Evolutionary conservation across 2,888 invertebrate species (phyloP), one percentile per base, ranked within the genome.

Genomic region (Amphipyra berbera): DNA sequence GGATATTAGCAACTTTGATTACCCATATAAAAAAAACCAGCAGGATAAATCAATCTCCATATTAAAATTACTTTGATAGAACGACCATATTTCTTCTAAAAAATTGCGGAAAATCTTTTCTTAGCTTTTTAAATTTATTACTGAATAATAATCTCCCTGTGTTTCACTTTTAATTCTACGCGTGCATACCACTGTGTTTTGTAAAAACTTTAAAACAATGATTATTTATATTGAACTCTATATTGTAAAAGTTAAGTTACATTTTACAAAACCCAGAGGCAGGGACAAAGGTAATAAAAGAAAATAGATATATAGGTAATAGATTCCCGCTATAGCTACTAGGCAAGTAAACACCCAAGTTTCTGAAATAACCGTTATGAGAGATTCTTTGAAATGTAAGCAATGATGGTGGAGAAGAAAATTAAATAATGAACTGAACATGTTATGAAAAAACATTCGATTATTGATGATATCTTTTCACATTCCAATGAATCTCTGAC

Each of bases 291-390:
- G 90, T 90, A 87, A 87, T 63, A 88, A 88, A 88, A 87, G 84
- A 82, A 88, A 85, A 85, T 85, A 90, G 81, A 89, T 85, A 86
- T 85, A 86, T 79, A 88, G 85, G 84, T 87, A 77, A 73, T 75
- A 88, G 87, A 86, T 93, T 88, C 72, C 86, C 94, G 95, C 95
- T 93, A 94, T 94, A 95, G 94, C 94, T 95, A 94, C 94, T 93
- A 91, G 90, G 95, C 94, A 95, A 95, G 95, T 95, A 88, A 85
- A 93, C 91, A 93, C 86, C 82, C 84, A 91, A 82, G 63, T 81
- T 77, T 70, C 82, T 85, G 79, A 85, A 84, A 81, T 83, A 83
- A 69, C 58, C 78, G 78, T 44, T 68, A 38, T 14, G 27, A 56
- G 93, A 93, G 93, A 94, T 92, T 92, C 93, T 82, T 93, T 92